These are phyloP conservation scores for Drosophila mauritiana DNA, from an alignment of 1,140 invertebrate genomes.

Conservation along the genomic window DNA sequence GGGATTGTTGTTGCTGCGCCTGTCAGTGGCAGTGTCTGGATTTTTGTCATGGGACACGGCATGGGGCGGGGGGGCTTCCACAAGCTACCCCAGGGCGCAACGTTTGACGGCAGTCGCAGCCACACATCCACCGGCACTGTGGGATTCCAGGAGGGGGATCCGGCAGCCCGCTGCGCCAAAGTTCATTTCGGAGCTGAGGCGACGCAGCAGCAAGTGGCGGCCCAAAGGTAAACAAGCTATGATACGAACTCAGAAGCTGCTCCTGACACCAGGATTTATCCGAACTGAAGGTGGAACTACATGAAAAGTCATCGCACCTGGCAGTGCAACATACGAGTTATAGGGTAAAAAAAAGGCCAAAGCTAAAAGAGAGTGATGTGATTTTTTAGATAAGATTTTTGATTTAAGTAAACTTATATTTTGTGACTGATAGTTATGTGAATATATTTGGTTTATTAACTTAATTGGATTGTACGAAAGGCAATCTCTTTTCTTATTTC, in stretches of 20 bases:
- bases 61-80: not conserved
- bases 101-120: conserved; percentile 40
- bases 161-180: conserved; percentile 33
- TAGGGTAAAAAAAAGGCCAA: too few relatives aligned
- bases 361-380: not conserved
- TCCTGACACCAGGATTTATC: conserved; percentile 9
- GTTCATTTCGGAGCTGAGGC: conserved; percentile 26
- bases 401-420: too few relatives aligned
- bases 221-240: conserved; percentile 36
- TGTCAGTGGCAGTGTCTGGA: conserved; percentile 39
- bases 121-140: conserved; percentile 12
- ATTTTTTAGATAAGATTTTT: too few relatives aligned
- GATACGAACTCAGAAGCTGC: conserved; percentile 24
- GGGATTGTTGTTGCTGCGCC: conserved; percentile 1
- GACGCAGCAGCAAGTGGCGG: conserved; percentile 17
- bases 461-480: too few relatives aligned
- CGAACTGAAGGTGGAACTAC: conserved; percentile 12
- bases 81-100: conserved; percentile 32
- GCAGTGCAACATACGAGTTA: not conserved
- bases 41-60: conserved; percentile 12
- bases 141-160: not conserved
- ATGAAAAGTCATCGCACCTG: conserved; percentile 9
- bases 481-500: too few relatives aligned
- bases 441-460: too few relatives aligned
- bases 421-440: too few relatives aligned